These are phyloP conservation scores for Tenebrio molitor DNA, from an alignment of 1,140 invertebrate species.

Conservation along the genomic window DNA sequence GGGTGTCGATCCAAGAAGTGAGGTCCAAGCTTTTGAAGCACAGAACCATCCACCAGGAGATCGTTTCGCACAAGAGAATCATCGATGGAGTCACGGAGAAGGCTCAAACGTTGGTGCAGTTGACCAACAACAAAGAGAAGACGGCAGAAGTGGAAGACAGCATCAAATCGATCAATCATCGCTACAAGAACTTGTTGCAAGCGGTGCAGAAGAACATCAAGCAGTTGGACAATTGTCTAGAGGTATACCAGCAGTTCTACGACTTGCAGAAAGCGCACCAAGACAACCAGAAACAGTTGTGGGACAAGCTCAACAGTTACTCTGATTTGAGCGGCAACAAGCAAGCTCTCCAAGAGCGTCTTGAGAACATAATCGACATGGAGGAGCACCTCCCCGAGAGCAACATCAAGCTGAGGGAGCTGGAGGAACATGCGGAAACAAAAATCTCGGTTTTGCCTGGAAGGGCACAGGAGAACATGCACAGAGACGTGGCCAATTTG, in stretches of 20 bases:
- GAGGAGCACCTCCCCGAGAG: slow-evolving; percentile 83
- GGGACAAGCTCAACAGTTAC: slow-evolving; percentile 83
- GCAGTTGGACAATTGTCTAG: slow-evolving; percentile 80
- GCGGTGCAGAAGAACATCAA: slow-evolving; percentile 75
- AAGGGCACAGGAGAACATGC: slow-evolving; percentile 84
- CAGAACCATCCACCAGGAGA: slow-evolving; percentile 91
- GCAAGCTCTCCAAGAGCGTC: slow-evolving; percentile 77
- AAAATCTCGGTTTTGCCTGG: slow-evolving; percentile 77
- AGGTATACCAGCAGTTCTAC: slow-evolving; percentile 86
- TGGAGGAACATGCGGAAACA: slow-evolving; percentile 78
- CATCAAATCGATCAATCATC: slow-evolving; percentile 77
- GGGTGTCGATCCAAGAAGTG: slow-evolving; percentile 86
- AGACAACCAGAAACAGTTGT: slow-evolving; percentile 90
- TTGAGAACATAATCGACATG: slow-evolving; percentile 82
- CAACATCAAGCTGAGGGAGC: slow-evolving; percentile 77
- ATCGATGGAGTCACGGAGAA: slow-evolving; percentile 92
- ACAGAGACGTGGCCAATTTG: slow-evolving; percentile 81
- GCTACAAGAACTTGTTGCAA: slow-evolving; percentile 80
- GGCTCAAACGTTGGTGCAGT: slow-evolving; percentile 77
- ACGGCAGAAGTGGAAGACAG: slow-evolving; percentile 75
- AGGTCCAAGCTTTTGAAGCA: slow-evolving; percentile 88
- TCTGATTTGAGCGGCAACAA: slow-evolving; percentile 89
- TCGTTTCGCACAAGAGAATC: slow-evolving; percentile 88
- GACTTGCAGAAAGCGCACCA: slow-evolving; percentile 88
- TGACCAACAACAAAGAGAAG: slow-evolving; percentile 74